These are phyloP conservation scores for Lasioglossum leucozonium DNA, from an alignment of 2,888 invertebrate genomes.

Conservation along the genomic window DNA sequence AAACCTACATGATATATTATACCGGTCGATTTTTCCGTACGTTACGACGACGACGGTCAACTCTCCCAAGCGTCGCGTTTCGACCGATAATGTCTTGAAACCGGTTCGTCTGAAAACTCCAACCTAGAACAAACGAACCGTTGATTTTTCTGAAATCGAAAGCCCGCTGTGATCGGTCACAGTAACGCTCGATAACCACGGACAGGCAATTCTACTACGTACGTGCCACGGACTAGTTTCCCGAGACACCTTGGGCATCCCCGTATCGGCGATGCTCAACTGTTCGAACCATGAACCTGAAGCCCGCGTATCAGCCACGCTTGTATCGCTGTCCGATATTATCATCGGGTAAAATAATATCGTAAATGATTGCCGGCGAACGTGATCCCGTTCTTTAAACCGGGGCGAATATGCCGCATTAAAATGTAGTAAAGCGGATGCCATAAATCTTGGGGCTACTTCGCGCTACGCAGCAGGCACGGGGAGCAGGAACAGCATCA, in stretches of 20 bases:
- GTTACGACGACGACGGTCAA: no score
- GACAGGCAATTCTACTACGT: not conserved
- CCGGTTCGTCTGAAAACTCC: not conserved
- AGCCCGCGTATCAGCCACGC: slow-evolving; percentile 5
- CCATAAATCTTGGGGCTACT: slow-evolving; percentile 64
- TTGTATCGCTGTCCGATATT: slow-evolving; percentile 51
- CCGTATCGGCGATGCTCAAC: slow-evolving; percentile 9
- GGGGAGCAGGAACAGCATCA: not conserved
- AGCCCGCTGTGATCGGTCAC: not conserved
- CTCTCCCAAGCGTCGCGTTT: not conserved
- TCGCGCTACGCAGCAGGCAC: slow-evolving; percentile 47
- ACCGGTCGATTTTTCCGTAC: no score
- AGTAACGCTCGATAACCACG: not conserved
- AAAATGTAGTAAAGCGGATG: slow-evolving; percentile 68
- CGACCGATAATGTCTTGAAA: not conserved
- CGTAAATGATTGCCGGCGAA: slow-evolving; percentile 62
- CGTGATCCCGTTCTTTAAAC: slow-evolving; percentile 69
- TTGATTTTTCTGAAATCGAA: not conserved
- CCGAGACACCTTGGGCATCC: slow-evolving; percentile 9
- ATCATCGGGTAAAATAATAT: slow-evolving; percentile 62
- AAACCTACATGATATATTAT: no score
- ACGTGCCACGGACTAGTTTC: not conserved
- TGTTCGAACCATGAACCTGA: slow-evolving; percentile 15
- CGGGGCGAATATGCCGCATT: slow-evolving; percentile 58
- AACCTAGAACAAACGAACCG: not conserved